These are phyloP conservation scores for Hyla sarda DNA, from an alignment of 2,113 vertebrate species.

Conservation along the genomic window DNA sequence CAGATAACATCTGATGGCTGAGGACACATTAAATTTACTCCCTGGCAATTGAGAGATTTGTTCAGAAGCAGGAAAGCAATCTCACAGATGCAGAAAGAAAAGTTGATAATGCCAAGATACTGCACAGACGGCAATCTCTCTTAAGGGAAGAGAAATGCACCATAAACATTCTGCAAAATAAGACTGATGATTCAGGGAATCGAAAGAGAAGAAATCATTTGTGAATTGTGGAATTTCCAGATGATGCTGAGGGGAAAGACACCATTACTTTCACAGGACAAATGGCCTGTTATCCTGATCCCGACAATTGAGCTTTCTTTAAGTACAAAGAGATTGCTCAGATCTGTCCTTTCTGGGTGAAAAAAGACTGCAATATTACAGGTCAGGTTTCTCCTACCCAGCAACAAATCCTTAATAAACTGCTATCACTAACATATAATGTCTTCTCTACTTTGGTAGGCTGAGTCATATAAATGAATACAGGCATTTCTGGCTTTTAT, in stretches of 20 bases:
- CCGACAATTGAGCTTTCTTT: constrained; percentile 27
- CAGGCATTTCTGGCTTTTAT: not conserved
- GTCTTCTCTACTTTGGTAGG: not conserved
- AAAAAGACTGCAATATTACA: constrained; percentile 18
- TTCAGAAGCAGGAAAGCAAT: constrained; percentile 42
- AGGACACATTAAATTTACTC: constrained; percentile 41
- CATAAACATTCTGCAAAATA: constrained; percentile 51
- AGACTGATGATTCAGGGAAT: constrained; percentile 45
- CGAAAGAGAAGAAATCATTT: constrained; percentile 44
- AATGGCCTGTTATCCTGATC: constrained; percentile 46
- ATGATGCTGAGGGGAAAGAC: constrained; percentile 35
- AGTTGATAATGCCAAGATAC: constrained; percentile 52
- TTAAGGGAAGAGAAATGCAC: constrained; percentile 42
- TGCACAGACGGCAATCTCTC: constrained; percentile 38
- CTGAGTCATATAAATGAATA: not conserved
- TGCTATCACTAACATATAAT: constrained; percentile 14
- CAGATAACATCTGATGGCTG: constrained; percentile 4
- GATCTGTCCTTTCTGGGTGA: constrained; percentile 18
- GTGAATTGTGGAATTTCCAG: constrained; percentile 34
- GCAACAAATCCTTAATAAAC: constrained; percentile 3
- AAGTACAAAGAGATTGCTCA: constrained; percentile 46
- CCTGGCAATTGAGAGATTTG: constrained; percentile 39
- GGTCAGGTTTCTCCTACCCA: not conserved
- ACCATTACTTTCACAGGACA: constrained; percentile 40
- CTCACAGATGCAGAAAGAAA: constrained; percentile 48